Evolutionary conservation across 2,888 invertebrate species (phyloP).

Genomic region (Ischnus inquisitorius): DNA sequence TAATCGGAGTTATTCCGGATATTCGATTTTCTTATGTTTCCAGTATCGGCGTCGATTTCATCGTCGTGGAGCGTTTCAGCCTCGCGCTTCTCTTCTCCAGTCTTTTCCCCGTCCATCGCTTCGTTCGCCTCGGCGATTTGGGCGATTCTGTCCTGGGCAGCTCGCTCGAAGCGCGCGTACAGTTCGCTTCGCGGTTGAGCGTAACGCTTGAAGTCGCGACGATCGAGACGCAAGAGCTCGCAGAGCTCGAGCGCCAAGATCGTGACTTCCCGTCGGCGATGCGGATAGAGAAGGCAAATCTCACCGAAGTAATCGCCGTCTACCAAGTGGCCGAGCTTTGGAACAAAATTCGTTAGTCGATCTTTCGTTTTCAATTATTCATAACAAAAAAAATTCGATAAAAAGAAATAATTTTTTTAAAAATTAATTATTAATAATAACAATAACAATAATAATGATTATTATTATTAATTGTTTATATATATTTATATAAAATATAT

Average conservation of each 20-base stretch:
- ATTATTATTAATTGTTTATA: no score
- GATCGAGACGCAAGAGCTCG: constrained; percentile 87
- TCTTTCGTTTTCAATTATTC: not conserved
- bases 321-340: constrained; percentile 85
- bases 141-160: constrained; percentile 74
- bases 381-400: not conserved
- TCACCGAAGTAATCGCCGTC: constrained; percentile 88
- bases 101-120: constrained; percentile 56
- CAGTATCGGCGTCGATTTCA: not conserved
- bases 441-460: no score
- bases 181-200: constrained; percentile 75
- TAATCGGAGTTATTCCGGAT: not conserved
- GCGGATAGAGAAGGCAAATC: constrained; percentile 85
- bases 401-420: no score
- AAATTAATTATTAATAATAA: no score
- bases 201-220: constrained; percentile 85
- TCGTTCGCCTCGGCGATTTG: constrained; percentile 61
- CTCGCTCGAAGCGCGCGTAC: constrained; percentile 75
- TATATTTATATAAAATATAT: no score
- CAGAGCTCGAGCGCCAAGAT: constrained; percentile 88
- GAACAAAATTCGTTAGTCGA: not conserved
- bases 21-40: not conserved
- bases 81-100: constrained; percentile 7
- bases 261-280: constrained; percentile 86
- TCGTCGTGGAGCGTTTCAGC: not conserved